Base-by-base conservation (phyloP, 2,888 invertebrate genomes). In the Mesorhabditis belari region DNA sequence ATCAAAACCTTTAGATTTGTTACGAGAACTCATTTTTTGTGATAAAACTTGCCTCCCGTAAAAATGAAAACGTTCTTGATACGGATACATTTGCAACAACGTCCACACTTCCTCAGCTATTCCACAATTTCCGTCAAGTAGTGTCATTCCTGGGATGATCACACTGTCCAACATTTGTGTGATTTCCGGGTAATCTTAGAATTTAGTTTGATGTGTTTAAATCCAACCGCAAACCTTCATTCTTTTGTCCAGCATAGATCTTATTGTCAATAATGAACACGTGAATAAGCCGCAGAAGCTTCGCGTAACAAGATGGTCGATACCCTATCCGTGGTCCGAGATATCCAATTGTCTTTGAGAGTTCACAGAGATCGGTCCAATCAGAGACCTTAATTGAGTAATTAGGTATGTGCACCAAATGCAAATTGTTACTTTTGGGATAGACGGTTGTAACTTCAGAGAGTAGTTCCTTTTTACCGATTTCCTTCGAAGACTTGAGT, bases 101-200 rank as follows among this genome's bases (percentile, higher is more conserved):
- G 88, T 88, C 90, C 96, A 98, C 65, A 98, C 57, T 83, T 96
- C 94, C 82, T 98, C 95, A 3, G 94, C 90, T 82, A 96, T 88
- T 73, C 92, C 91, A 81, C 93, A 94, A 83, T 96, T 96, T 75
- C 90, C 90, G 70, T 92, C 91, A 85, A 94, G 87, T 74, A 92
- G 88, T 0, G 92, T 90, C 24, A 98, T 85, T 0, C 92, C 87
- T 0, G 98, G 96, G 65, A 99, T 83, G 65, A 99, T 86, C 1
- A 90, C 88, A 52, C 90, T 88, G 81, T 96, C 95, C 57, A 74
- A 60, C 0, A 35, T 35, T 35, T n/a, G 44, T 2, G 44, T 17
- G n/a, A 35, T 9, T 35, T 35, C 44, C n/a, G 44, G 44, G 44
- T 17, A 9, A 60, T 50, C 3, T 35, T 51, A 50, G 52, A 28